Evolutionary conservation across 37 sponge, comb jelly and placozoan species (phyloP).

Genomic region (Petrosia ficiformis): DNA sequence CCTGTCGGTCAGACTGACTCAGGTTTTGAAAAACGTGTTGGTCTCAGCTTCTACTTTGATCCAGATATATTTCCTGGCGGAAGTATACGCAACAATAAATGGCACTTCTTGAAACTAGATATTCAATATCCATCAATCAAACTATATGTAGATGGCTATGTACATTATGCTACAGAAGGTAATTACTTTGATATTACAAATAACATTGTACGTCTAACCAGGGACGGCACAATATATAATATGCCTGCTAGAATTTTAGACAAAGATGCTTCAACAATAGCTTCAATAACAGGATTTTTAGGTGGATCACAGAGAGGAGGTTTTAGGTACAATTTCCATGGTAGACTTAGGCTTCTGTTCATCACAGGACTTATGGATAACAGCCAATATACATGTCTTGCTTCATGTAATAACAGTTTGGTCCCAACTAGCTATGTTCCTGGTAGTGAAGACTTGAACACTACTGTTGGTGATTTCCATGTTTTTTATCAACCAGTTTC

Average conservation of each 20-base stretch:
- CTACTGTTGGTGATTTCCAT: not conserved
- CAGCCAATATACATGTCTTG: constrained; percentile 32
- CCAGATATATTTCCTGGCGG: not conserved
- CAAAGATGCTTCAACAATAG: not conserved
- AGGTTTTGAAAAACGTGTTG: constrained; percentile 34
- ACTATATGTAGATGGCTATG: constrained; percentile 38
- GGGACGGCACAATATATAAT: constrained; percentile 8
- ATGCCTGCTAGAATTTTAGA: constrained; percentile 51
- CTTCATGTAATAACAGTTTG: constrained; percentile 41
- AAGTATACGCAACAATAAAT: constrained; percentile 32
- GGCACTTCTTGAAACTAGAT: constrained; percentile 46
- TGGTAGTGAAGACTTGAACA: not conserved
- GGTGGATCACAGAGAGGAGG: constrained; percentile 33
- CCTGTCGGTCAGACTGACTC: not conserved
- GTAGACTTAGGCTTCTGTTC: constrained; percentile 31
- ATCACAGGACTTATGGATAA: constrained; percentile 15
- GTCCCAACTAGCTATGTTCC: not conserved
- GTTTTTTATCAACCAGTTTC: constrained; percentile 43
- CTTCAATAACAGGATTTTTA: constrained; percentile 14
- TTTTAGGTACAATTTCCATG: constrained; percentile 1
- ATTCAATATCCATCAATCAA: constrained; percentile 22
- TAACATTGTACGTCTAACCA: not conserved
- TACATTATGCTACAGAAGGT: constrained; percentile 10
- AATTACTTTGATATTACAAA: constrained; percentile 15
- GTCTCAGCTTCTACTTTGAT: constrained; percentile 49